These are phyloP conservation scores for Excalfactoria chinensis DNA, from an alignment of 2,113 vertebrate species.

Conservation along the genomic window DNA sequence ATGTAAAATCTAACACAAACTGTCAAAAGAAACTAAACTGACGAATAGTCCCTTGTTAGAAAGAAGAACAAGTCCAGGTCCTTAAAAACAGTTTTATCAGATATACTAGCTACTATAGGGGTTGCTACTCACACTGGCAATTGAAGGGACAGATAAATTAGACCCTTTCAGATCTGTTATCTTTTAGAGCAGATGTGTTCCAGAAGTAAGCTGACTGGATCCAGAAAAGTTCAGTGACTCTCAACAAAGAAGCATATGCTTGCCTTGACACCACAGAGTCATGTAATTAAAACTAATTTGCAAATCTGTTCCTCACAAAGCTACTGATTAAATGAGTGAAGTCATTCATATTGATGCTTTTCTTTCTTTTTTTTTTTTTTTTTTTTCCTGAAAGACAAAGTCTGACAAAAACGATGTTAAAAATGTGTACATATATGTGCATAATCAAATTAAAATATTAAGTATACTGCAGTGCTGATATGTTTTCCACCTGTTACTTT, in stretches of 20 bases:
- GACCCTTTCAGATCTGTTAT: background rate
- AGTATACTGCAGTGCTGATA: background rate
- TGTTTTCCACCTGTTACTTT: background rate
- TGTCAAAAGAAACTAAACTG: background rate
- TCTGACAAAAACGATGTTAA: background rate
- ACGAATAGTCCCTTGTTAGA: background rate
- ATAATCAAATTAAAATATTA: slow-evolving; percentile 17
- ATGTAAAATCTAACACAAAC: background rate
- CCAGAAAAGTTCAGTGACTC: slow-evolving; percentile 1
- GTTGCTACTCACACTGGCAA: background rate
- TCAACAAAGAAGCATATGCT: background rate
- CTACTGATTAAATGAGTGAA: slow-evolving; percentile 17
- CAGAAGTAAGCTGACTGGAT: background rate
- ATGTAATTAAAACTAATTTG: background rate
- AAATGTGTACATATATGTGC: background rate
- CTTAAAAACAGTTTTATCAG: background rate
- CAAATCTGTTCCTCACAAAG: slow-evolving; percentile 12
- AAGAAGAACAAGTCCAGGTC: background rate
- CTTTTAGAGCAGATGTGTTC: background rate
- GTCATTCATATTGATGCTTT: background rate
- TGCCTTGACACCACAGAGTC: background rate
- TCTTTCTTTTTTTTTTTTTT: background rate
- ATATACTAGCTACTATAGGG: background rate
- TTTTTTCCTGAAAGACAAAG: background rate
- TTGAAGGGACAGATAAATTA: background rate